Evolutionary conservation across 2,888 invertebrate species (phyloP).

Genomic region (Cataglyphis altisquamis): DNA sequence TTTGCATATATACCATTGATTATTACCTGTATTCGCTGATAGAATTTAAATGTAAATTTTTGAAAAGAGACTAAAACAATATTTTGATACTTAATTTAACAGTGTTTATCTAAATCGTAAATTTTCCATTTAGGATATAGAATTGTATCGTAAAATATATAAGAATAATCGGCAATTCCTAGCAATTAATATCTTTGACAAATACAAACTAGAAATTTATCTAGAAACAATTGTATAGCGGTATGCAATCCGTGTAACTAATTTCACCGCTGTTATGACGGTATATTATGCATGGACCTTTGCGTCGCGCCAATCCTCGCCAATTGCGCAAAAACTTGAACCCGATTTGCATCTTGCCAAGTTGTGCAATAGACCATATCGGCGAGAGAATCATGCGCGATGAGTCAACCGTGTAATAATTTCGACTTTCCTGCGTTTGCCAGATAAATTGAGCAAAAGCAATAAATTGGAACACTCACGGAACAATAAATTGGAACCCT

Average conservation of each 20-base stretch:
- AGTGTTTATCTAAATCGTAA: neutral
- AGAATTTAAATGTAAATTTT: conserved; percentile 1
- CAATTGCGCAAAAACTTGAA: conserved; percentile 74
- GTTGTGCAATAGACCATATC: conserved; percentile 69
- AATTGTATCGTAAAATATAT: neutral
- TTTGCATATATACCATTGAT: conserved; percentile 41
- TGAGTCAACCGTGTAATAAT: conserved; percentile 69
- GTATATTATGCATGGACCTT: conserved; percentile 12
- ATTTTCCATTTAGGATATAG: neutral
- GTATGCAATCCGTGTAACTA: conserved; percentile 12
- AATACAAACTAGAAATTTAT: neutral
- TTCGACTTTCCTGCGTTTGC: conserved; percentile 46
- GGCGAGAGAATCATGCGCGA: conserved; percentile 63
- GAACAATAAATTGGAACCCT: conserved; percentile 15
- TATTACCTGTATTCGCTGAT: conserved; percentile 43
- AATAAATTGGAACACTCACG: conserved; percentile 20
- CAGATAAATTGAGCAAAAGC: neutral
- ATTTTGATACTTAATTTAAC: neutral
- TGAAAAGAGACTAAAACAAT: neutral
- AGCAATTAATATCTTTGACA: neutral
- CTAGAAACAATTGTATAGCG: neutral
- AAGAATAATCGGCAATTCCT: neutral
- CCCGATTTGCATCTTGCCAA: conserved; percentile 77
- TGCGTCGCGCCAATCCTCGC: conserved; percentile 16
- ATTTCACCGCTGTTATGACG: conserved; percentile 6